Percentiles rank a stretch among this genome's conserved stretches.
Conservation (phyloP, 2,113 vertebrate species). For the Salvator merianae region DNA sequence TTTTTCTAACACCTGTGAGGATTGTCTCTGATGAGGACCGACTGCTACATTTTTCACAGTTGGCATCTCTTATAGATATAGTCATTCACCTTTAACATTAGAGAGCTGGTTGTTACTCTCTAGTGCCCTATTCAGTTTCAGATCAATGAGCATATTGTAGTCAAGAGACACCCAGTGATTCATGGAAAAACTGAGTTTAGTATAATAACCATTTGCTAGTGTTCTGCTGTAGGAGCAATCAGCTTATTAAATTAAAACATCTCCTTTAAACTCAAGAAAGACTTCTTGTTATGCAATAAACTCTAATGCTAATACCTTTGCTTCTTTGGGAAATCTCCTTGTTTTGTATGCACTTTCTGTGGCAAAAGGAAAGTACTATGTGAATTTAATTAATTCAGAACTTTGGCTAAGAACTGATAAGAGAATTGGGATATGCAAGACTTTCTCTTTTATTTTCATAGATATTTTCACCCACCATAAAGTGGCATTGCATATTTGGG, state of each 20-base stretch:
- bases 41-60: not conserved
- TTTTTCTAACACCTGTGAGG: not conserved
- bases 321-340: slow-evolving; percentile 2
- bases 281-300: slow-evolving; percentile 13
- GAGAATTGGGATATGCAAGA: not conserved
- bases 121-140: not conserved
- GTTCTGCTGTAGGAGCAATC: not conserved
- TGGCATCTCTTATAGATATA: not conserved
- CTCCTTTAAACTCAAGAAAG: slow-evolving; percentile 8
- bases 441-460: not conserved
- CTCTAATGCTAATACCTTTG: not conserved
- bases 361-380: not conserved
- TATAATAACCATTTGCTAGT: slow-evolving; percentile 16
- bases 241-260: slow-evolving; percentile 27
- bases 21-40: not conserved
- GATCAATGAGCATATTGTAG: slow-evolving; percentile 13
- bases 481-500: not conserved
- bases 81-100: not conserved
- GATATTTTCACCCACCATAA: not conserved
- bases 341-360: slow-evolving; percentile 18
- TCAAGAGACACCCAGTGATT: not conserved
- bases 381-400: slow-evolving; percentile 29
- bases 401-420: not conserved
- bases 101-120: not conserved
- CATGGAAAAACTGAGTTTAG: not conserved